Percentiles rank a stretch among this genome's conserved stretches.
These are phyloP conservation scores for Helarctos malayanus DNA, from an alignment of 2,797 vertebrate species.

Conservation along the genomic window DNA sequence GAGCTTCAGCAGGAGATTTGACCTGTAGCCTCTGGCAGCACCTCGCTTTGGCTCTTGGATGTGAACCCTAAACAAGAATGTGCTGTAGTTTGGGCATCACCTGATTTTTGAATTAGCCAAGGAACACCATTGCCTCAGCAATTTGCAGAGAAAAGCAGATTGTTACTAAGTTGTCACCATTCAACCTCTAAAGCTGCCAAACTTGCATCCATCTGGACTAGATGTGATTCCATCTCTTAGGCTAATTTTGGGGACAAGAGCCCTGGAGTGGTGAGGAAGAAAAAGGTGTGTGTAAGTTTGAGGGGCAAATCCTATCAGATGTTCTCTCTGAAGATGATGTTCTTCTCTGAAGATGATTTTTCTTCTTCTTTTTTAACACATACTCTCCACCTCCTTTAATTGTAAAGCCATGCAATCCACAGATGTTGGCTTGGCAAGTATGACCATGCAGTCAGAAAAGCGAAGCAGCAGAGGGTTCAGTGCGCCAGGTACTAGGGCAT, in stretches of 20 bases:
- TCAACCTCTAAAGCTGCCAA: not conserved
- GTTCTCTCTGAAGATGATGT: not conserved
- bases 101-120: constrained; percentile 53
- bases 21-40: not conserved
- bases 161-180: constrained; percentile 25
- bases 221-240: not conserved
- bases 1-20: constrained; percentile 11
- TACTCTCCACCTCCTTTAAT: not conserved
- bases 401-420: constrained; percentile 32
- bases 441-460: constrained; percentile 40
- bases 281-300: not conserved
- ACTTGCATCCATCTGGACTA: not conserved
- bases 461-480: not conserved
- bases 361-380: not conserved
- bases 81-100: constrained; percentile 63
- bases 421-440: constrained; percentile 64
- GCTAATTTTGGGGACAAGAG: constrained; percentile 5
- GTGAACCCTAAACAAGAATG: constrained; percentile 53
- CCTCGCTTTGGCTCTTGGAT: constrained; percentile 9
- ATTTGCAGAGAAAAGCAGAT: constrained; percentile 65
- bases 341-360: constrained; percentile 2
- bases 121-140: not conserved
- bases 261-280: not conserved
- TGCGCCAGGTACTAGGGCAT: not conserved
- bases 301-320: not conserved